phyloP scores from a whole-genome alignment of 2,888 invertebrate genomes.

The Parnassius glacialis region DNA sequence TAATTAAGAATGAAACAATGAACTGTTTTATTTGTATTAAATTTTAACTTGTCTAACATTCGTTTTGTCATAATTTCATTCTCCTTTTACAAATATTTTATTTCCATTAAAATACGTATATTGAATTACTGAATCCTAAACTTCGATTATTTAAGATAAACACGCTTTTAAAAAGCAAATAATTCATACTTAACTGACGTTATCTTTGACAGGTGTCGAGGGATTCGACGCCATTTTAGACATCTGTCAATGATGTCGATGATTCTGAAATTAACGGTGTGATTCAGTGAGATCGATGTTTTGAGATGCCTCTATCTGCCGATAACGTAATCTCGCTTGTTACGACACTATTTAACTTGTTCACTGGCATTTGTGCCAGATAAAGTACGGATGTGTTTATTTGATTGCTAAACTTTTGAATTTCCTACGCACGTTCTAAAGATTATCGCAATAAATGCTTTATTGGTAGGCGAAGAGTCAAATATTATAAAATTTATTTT shows the following conservation, averaged over 20 bases:
- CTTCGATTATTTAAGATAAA: slow-evolving; percentile 28
- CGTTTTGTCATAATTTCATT: too few relatives aligned
- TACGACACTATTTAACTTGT: slow-evolving; percentile 30
- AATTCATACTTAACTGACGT: slow-evolving; percentile 65
- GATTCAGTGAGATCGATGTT: slow-evolving; percentile 32
- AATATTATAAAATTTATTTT: too few relatives aligned
- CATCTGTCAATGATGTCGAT: slow-evolving; percentile 30
- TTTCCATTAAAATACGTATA: too few relatives aligned
- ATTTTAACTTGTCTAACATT: too few relatives aligned
- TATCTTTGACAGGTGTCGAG: slow-evolving; percentile 47
- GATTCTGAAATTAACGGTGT: slow-evolving; percentile 38
- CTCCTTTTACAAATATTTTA: too few relatives aligned
- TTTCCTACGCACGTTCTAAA: background rate
- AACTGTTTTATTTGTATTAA: too few relatives aligned
- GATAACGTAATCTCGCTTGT: slow-evolving; percentile 29
- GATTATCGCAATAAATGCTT: too few relatives aligned
- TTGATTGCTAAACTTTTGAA: slow-evolving; percentile 3
- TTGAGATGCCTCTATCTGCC: slow-evolving; percentile 29
- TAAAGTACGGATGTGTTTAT: slow-evolving; percentile 17
- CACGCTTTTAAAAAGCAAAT: slow-evolving; percentile 62
- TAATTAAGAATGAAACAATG: too few relatives aligned
- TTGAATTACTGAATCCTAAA: background rate
- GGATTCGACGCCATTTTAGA: slow-evolving; percentile 18
- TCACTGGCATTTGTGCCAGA: slow-evolving; percentile 17
- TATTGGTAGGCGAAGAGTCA: too few relatives aligned